phyloP scores from a whole-genome alignment of 2,113 vertebrate species.

The Nothobranchius furzeri region DNA sequence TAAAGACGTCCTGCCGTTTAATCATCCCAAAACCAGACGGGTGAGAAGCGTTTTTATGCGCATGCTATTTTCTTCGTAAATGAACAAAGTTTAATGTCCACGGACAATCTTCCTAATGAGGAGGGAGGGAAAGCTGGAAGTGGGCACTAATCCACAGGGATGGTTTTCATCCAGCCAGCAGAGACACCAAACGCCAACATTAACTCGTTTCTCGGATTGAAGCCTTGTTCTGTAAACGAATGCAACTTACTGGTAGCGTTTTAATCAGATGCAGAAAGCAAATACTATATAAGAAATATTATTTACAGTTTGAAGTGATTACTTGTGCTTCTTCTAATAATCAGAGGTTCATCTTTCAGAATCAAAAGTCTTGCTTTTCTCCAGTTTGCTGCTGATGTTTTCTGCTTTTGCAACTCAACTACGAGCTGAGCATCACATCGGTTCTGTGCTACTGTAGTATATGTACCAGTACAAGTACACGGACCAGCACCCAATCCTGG shows the following conservation, averaged over 20 bases:
- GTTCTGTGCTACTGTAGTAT: too few relatives aligned
- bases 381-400: too few relatives aligned
- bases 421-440: too few relatives aligned
- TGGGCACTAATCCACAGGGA: slow-evolving; percentile 48
- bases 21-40: slow-evolving; percentile 42
- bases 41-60: slow-evolving; percentile 9
- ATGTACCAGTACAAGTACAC: too few relatives aligned
- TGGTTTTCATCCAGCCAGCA: slow-evolving; percentile 53
- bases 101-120: slow-evolving; percentile 52
- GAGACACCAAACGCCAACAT: slow-evolving; percentile 34
- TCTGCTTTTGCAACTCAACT: too few relatives aligned
- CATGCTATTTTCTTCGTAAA: slow-evolving; percentile 40
- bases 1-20: slow-evolving; percentile 14
- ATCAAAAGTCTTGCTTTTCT: too few relatives aligned
- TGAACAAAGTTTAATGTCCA: slow-evolving; percentile 49
- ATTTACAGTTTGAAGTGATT: too few relatives aligned
- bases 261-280: slow-evolving; percentile 31
- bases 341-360: too few relatives aligned
- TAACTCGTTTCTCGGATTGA: slow-evolving; percentile 8
- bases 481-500: too few relatives aligned
- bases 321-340: too few relatives aligned
- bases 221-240: slow-evolving; percentile 19
- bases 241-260: slow-evolving; percentile 43
- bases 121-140: slow-evolving; percentile 40
- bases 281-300: not conserved